Base-by-base conservation (phyloP, 2,797 vertebrate genomes). In the Sebastes nivosus region DNA sequence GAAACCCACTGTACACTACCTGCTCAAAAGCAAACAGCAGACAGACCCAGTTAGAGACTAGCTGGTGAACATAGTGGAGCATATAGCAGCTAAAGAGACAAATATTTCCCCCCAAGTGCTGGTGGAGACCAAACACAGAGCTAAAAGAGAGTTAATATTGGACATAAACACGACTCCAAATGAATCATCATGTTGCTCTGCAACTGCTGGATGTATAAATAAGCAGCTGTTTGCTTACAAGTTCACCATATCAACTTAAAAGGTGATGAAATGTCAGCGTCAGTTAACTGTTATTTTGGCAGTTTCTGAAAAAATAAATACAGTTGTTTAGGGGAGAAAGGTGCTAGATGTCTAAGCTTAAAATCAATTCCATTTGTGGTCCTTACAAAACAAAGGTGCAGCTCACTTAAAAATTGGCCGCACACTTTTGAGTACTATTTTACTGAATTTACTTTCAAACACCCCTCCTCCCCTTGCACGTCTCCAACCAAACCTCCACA, bases 401-500 rank as follows among this genome's bases (percentile, higher is more conserved):
- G 72, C 59, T 46, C 34, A 14, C 50, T 57, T 30, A 22, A 55
- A 57, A 67, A 70, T 1, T 32, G 68, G 64, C 25, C 16, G n/a
- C 50, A 54, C 68, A 66, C 29, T 68, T 9, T 16, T 34, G 52
- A 3, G 38, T 16, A 16, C 13, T 16, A 0, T 42, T 42, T 42
- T 0, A 42, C 38, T 42, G 38, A 42, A 42, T 42, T 42, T 42
- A 16, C 12, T 14, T 34, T 34, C 9, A 34, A 34, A 34, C 32
- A 34, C 12, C 58, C 77, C 38, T 46, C 73, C 77, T 50, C 76
- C 63, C 46, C 46, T 50, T 12, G 13, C 91, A 72, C 73, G 71
- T 77, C 72, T 84, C 81, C 67, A 68, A 29, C 57, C 46, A 65
- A 78, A 58, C 32, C 71, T 61, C 61, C 9, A 38, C 36, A 38